Conservation (phyloP, 2,113 vertebrate species). For the Micronisus gabar region DNA sequence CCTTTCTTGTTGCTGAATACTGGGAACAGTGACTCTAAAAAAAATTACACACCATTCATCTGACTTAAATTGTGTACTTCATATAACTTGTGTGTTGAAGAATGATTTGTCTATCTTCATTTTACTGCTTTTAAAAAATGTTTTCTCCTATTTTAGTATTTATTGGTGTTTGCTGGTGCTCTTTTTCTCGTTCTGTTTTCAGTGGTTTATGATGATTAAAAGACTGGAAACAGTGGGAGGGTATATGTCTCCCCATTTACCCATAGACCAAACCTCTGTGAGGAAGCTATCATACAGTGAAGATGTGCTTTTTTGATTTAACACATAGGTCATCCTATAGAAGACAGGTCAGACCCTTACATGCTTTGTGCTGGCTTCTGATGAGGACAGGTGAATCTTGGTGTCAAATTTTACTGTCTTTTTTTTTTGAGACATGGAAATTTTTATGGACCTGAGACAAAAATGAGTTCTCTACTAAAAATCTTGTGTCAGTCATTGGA, state of each 20-base stretch:
- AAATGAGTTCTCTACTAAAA: background rate
- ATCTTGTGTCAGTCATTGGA: too few relatives aligned
- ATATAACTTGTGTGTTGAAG: background rate
- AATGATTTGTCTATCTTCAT: background rate
- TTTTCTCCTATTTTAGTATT: background rate
- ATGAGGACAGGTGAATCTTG: background rate
- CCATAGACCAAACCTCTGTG: background rate
- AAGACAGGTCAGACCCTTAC: background rate
- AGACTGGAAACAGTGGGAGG: background rate
- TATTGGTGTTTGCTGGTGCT: background rate
- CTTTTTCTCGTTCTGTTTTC: background rate
- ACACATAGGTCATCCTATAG: rapidly evolving
- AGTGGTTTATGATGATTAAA: background rate
- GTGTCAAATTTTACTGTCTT: background rate
- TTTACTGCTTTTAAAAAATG: background rate
- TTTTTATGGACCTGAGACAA: background rate
- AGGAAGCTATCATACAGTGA: background rate
- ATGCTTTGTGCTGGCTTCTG: background rate
- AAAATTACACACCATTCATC: background rate
- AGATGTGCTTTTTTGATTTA: background rate
- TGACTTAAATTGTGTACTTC: background rate
- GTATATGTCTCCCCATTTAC: background rate
- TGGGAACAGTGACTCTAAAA: background rate
- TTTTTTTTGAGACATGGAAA: background rate
- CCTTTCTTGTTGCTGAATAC: background rate